Percentiles rank a stretch among this genome's conserved stretches.
Conservation (phyloP, 2,113 vertebrate species). For the Laticauda laticaudata region DNA sequence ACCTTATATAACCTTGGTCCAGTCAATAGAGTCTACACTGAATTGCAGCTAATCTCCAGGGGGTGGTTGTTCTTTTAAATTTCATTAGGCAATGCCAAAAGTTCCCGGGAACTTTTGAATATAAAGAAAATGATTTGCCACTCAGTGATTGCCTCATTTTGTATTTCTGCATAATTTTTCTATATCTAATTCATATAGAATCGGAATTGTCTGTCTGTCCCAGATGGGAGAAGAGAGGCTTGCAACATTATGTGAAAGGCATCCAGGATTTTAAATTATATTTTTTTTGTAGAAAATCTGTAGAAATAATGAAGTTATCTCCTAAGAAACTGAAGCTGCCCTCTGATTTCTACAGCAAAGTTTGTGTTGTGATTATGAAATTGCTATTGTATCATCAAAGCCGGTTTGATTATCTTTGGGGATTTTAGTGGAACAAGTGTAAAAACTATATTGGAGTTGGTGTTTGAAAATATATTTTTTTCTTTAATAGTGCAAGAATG, state of each 20-base stretch:
- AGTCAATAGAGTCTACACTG: not conserved
- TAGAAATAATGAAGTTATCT: not conserved
- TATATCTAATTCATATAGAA: not conserved
- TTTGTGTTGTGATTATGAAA: not conserved
- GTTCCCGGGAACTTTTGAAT: not conserved
- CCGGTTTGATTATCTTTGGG: not conserved
- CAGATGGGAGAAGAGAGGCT: too few relatives aligned
- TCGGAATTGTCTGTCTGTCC: not conserved
- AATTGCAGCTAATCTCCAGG: too few relatives aligned
- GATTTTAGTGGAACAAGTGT: not conserved
- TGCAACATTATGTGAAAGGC: not conserved
- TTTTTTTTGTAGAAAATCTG: not conserved
- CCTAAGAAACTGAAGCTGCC: not conserved
- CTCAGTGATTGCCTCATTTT: not conserved
- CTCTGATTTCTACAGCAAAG: not conserved
- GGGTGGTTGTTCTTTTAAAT: not conserved
- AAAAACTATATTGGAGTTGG: not conserved
- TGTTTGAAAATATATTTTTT: slow-evolving; percentile 38
- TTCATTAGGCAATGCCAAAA: not conserved
- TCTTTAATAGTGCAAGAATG: slow-evolving; percentile 83
- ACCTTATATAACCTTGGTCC: not conserved
- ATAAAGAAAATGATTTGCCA: not conserved
- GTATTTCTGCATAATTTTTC: not conserved
- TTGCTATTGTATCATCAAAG: not conserved
- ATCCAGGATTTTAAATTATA: not conserved